phyloP scores from a whole-genome alignment of 2,888 invertebrate genomes.

The Apotomis betuletana region DNA sequence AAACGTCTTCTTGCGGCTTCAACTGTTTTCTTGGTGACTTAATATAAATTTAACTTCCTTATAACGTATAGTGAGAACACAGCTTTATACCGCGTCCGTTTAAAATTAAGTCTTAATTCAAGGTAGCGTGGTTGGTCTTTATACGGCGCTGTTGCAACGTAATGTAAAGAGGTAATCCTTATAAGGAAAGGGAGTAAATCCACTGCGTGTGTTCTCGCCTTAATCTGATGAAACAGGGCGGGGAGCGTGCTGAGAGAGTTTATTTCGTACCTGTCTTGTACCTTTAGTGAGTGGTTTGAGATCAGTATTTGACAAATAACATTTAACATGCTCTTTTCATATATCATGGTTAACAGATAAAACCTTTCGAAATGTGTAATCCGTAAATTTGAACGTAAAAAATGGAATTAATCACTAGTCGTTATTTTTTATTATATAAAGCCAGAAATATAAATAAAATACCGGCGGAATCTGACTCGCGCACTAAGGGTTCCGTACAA shows the following conservation, averaged over 20 bases:
- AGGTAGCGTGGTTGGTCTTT: conserved; percentile 6
- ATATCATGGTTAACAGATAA: too few species aligned
- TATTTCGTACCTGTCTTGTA: not conserved
- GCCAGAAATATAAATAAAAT: too few species aligned
- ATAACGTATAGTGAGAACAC: conserved; percentile 26
- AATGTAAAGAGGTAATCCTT: conserved; percentile 34
- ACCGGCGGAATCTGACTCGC: too few species aligned
- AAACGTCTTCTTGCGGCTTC: conserved; percentile 19
- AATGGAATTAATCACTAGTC: too few species aligned
- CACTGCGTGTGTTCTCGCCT: conserved; percentile 36
- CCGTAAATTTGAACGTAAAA: too few species aligned
- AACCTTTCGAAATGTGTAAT: too few species aligned
- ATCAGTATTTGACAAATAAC: too few species aligned
- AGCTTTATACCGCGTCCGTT: not conserved
- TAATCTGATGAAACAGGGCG: conserved; percentile 37
- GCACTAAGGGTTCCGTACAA: too few species aligned
- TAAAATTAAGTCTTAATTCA: not conserved
- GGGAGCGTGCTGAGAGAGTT: conserved; percentile 15
- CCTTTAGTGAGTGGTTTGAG: not conserved
- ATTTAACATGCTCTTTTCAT: too few species aligned
- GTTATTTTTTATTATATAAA: too few species aligned
- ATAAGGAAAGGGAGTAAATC: conserved; percentile 30
- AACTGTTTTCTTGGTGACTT: conserved; percentile 36
- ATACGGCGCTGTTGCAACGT: not conserved
- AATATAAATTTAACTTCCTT: conserved; percentile 37